Conservation (phyloP, 2,888 invertebrate genomes). For the Ichneumon xanthorius region DNA sequence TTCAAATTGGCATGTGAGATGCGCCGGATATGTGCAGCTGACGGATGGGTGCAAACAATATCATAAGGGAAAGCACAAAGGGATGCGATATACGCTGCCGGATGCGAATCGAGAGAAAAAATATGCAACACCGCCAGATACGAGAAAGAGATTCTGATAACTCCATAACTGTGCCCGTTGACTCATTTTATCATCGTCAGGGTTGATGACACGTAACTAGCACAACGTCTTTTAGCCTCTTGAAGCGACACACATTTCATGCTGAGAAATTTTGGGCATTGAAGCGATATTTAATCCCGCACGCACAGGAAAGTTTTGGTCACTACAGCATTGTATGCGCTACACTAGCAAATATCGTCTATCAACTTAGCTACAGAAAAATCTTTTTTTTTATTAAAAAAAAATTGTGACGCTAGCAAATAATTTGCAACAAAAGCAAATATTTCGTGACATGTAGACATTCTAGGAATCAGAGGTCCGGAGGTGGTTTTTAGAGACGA, state of each 20-base stretch:
- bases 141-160: slow-evolving; percentile 38
- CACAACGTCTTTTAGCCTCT: not conserved
- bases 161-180: slow-evolving; percentile 13
- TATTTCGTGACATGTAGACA: too few species aligned
- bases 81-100: slow-evolving; percentile 42
- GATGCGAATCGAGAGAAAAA: slow-evolving; percentile 30
- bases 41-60: slow-evolving; percentile 44
- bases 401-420: too few species aligned
- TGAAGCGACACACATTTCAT: too few species aligned
- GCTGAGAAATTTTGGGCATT: too few species aligned
- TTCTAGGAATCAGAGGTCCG: too few species aligned
- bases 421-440: too few species aligned
- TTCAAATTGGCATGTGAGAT: slow-evolving; percentile 43
- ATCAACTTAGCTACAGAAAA: too few species aligned
- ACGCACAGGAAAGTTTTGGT: too few species aligned
- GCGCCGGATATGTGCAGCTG: slow-evolving; percentile 51
- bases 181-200: slow-evolving; percentile 4
- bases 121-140: slow-evolving; percentile 38
- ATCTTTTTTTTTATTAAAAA: too few species aligned
- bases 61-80: slow-evolving; percentile 49
- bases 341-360: too few species aligned
- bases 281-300: not conserved
- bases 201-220: slow-evolving; percentile 33
- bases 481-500: too few species aligned
- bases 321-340: too few species aligned